These are phyloP conservation scores for Florisuga fusca DNA, from an alignment of 2,797 vertebrate genomes.

Conservation along the genomic window DNA sequence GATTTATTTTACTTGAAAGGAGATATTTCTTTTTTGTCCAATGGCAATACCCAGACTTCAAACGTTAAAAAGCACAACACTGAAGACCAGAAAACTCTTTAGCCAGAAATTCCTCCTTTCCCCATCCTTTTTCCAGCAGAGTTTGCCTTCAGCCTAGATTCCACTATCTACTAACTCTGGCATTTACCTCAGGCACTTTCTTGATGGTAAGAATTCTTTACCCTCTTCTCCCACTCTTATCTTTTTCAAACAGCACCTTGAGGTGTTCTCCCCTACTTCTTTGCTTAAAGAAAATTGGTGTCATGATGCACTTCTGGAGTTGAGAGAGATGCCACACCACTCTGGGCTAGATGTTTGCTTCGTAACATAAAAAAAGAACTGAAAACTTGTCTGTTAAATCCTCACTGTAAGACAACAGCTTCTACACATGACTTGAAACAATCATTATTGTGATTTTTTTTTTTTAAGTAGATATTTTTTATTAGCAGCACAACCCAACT, in stretches of 20 bases:
- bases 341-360: not conserved
- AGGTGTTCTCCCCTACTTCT: not conserved
- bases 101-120: not conserved
- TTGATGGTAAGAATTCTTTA: not conserved
- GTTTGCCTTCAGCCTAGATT: not conserved
- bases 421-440: not conserved
- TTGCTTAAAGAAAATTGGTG: not conserved
- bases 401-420: not conserved
- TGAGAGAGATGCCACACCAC: not conserved
- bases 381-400: not conserved
- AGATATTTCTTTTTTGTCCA: not conserved
- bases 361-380: not conserved
- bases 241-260: not conserved
- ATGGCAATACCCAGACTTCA: not conserved
- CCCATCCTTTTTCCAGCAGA: not conserved
- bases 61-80: not conserved
- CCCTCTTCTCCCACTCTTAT: not conserved
- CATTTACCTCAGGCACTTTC: not conserved
- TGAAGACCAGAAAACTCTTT: not conserved
- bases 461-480: not conserved
- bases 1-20: not conserved
- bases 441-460: too few relatives aligned
- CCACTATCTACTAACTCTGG: not conserved
- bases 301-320: not conserved
- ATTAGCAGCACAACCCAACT: not conserved